Conservation (phyloP, 2,888 invertebrate genomes). For the Drosophila tanythrix region DNA sequence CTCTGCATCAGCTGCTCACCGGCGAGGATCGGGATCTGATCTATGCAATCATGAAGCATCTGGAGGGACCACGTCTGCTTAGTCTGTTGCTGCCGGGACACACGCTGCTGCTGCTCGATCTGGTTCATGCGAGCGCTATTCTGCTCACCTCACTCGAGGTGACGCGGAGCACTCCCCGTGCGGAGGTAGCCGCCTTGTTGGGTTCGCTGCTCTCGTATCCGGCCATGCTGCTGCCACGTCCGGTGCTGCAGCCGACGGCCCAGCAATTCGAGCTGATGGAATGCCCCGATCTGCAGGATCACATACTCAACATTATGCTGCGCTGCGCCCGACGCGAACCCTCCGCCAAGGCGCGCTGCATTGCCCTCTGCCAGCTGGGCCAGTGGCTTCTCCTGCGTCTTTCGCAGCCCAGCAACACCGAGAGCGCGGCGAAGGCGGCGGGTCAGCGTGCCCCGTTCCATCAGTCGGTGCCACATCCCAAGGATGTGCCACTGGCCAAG, state of each 20-base stretch:
- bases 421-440: not conserved
- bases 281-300: conserved; percentile 87
- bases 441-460: conserved; percentile 58
- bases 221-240: conserved; percentile 87
- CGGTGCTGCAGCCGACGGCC: conserved; percentile 87
- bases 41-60: conserved; percentile 90
- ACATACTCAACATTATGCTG: conserved; percentile 93
- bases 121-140: conserved; percentile 95
- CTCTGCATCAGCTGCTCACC: conserved; percentile 90
- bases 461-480: conserved; percentile 78
- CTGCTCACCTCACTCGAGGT: conserved; percentile 93
- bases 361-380: conserved; percentile 94
- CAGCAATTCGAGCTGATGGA: conserved; percentile 84
- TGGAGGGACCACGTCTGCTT: conserved; percentile 94
- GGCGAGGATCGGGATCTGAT: conserved; percentile 91
- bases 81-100: conserved; percentile 95
- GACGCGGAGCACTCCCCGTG: conserved; percentile 90
- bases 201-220: conserved; percentile 94
- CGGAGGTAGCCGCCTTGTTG: conserved; percentile 95
- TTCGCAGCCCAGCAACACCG: conserved; percentile 62
- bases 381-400: conserved; percentile 85
- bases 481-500: conserved; percentile 48
- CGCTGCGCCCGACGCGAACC: conserved; percentile 95
- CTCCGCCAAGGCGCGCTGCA: conserved; percentile 93
- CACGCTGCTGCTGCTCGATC: conserved; percentile 93